Evolutionary conservation across 2,113 vertebrate species (phyloP).

Genomic region (Varanus salvator): DNA sequence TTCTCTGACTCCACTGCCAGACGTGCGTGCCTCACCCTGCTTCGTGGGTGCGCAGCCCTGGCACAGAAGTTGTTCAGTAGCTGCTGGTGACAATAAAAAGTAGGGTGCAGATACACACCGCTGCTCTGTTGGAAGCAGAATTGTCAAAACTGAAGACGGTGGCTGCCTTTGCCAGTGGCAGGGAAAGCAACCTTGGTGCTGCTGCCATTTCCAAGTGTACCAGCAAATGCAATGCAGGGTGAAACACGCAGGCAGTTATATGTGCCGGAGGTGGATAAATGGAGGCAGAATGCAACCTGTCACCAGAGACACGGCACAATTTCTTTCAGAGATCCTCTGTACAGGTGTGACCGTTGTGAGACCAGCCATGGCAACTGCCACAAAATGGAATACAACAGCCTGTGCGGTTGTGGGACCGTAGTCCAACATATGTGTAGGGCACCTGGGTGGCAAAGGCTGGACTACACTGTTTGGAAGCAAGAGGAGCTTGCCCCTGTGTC

Average conservation of each 20-base stretch:
- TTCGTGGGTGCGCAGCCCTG: too few species aligned
- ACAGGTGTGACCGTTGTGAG: too few species aligned
- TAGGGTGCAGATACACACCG: not conserved
- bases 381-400: too few species aligned
- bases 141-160: not conserved
- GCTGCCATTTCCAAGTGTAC: not conserved
- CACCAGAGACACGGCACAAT: too few species aligned
- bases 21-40: too few species aligned
- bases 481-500: not conserved
- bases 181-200: not conserved
- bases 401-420: too few species aligned
- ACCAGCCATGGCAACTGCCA: too few species aligned
- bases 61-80: not conserved
- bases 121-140: not conserved
- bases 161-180: not conserved
- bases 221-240: not conserved
- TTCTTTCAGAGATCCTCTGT: not conserved
- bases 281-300: not conserved
- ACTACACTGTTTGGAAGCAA: not conserved
- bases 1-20: too few species aligned
- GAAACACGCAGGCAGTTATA: not conserved
- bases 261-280: not conserved
- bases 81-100: not conserved
- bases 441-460: too few species aligned
- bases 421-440: too few species aligned